phyloP scores from a whole-genome alignment of 2,113 vertebrate genomes.

The Anoura caudifer region DNA sequence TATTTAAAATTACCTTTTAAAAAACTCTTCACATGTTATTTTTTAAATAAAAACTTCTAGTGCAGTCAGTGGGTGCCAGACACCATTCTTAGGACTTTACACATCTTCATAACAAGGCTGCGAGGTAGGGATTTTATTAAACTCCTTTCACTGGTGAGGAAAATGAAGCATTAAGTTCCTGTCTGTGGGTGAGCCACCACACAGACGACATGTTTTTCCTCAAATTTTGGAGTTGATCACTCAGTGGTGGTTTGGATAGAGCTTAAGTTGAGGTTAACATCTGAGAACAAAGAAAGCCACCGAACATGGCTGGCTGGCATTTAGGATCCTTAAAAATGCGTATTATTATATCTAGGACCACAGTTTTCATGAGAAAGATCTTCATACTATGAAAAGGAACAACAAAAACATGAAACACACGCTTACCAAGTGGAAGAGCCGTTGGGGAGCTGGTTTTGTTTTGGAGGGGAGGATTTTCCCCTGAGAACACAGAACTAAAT shows the following conservation, averaged over 20 bases:
- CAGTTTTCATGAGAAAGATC: background rate
- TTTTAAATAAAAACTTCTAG: background rate
- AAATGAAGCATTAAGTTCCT: background rate
- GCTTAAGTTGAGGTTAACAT: background rate
- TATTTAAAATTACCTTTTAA: background rate
- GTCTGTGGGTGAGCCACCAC: background rate
- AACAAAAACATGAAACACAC: background rate
- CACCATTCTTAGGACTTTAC: background rate
- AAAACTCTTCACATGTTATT: background rate
- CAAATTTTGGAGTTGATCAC: background rate
- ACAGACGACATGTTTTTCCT: background rate
- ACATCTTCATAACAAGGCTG: background rate
- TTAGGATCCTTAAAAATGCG: background rate
- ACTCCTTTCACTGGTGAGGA: background rate
- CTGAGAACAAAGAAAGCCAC: background rate
- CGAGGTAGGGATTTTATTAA: background rate
- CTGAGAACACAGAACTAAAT: background rate
- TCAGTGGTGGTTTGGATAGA: background rate
- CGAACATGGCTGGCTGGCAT: background rate
- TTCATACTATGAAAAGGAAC: background rate
- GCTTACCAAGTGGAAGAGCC: background rate
- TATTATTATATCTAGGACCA: background rate
- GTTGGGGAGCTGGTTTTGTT: background rate
- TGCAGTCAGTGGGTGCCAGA: background rate
- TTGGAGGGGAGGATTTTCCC: background rate